Evolutionary conservation across 2,797 vertebrate species (phyloP).

Genomic region (Neosalanx taihuensis): DNA sequence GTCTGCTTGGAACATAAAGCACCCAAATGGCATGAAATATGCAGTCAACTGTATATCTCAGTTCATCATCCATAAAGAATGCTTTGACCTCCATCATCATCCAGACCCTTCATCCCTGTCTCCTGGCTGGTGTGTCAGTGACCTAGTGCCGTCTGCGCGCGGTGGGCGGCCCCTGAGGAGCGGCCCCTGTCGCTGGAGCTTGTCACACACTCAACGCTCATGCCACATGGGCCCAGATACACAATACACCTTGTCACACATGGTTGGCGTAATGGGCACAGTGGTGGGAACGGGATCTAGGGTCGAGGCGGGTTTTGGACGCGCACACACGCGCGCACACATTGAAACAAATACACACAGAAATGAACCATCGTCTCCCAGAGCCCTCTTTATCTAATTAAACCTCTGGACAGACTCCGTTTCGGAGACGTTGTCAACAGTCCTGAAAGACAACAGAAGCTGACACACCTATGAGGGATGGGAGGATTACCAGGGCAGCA

Average conservation of each 20-base stretch:
- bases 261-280: not conserved
- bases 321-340: slow-evolving; percentile 1
- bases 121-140: not conserved
- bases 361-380: not conserved
- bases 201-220: not conserved
- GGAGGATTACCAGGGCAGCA: slow-evolving; percentile 6
- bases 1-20: not conserved
- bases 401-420: slow-evolving; percentile 4
- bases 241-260: not conserved
- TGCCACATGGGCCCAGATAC: not conserved
- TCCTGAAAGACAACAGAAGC: slow-evolving; percentile 1
- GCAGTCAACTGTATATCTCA: not conserved
- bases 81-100: slow-evolving; percentile 3
- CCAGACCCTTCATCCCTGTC: slow-evolving; percentile 8
- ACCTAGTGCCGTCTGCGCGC: not conserved
- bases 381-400: not conserved
- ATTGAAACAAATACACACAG: slow-evolving; percentile 15
- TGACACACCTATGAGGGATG: slow-evolving; percentile 15
- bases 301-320: not conserved
- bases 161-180: not conserved
- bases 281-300: not conserved
- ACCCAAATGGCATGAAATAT: not conserved
- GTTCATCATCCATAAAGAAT: not conserved
- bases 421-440: not conserved
- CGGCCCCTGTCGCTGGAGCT: not conserved